Conservation (phyloP, 2,888 invertebrate species). For the Tetanocera ferruginea region DNA sequence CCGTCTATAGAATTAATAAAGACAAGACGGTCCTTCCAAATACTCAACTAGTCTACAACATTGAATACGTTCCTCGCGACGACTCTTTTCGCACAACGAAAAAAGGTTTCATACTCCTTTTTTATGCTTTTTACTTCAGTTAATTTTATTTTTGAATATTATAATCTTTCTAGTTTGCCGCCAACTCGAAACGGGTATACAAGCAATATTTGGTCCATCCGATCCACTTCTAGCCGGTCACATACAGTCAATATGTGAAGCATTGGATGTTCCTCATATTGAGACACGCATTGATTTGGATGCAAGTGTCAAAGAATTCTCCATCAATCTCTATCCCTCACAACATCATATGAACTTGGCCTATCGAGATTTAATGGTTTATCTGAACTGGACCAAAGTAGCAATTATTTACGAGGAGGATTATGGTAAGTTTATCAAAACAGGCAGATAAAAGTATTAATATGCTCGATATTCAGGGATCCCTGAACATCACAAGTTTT, state of each 20-base stretch:
- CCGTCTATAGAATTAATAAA: slow-evolving; percentile 93
- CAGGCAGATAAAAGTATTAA: no score
- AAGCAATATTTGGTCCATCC: slow-evolving; percentile 79
- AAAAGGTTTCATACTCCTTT: slow-evolving; percentile 71
- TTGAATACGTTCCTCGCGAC: slow-evolving; percentile 88
- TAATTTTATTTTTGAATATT: neutral
- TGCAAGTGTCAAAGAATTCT: slow-evolving; percentile 74
- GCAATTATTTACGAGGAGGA: slow-evolving; percentile 95
- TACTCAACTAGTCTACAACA: slow-evolving; percentile 91
- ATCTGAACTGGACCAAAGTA: slow-evolving; percentile 93
- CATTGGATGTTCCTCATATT: slow-evolving; percentile 91
- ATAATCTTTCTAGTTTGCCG: slow-evolving; percentile 57
- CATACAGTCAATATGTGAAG: slow-evolving; percentile 89
- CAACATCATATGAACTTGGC: slow-evolving; percentile 85
- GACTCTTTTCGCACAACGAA: slow-evolving; percentile 94
- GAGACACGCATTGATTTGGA: slow-evolving; percentile 81
- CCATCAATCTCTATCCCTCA: slow-evolving; percentile 90
- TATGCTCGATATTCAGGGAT: no score
- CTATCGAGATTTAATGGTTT: slow-evolving; percentile 87
- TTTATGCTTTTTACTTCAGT: neutral
- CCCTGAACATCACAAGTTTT: no score
- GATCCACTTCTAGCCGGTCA: slow-evolving; percentile 86
- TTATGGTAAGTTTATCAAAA: slow-evolving; percentile 76
- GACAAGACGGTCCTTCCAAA: slow-evolving; percentile 86
- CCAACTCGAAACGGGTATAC: slow-evolving; percentile 85